Evolutionary conservation across 2,888 invertebrate genomes (phyloP), one percentile per base, ranked within the genome.

Genomic region (Tetrapedia diversipes): DNA sequence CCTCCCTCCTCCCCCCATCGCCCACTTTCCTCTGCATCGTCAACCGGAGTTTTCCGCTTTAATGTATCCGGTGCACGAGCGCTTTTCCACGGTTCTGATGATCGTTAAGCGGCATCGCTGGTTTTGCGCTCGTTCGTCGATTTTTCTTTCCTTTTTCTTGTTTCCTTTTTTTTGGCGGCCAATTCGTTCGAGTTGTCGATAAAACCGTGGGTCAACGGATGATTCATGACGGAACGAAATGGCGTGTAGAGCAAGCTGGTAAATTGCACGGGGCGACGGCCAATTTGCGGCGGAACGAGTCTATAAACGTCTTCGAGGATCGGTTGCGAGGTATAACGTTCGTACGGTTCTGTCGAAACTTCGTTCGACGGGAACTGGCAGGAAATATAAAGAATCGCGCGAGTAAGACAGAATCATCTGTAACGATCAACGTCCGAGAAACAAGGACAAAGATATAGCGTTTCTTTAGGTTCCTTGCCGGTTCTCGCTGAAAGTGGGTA

Each of bases 41-140:
- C 59, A 39, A 32, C 49, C n/a, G 3, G 37, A 69, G 64, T 69
- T 45, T 64, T 27, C 61, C 57, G 49, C 53, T 63, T 68, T 39
- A 24, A 11, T 39, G 57, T 59, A 64, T 49, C 57, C 60, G 22
- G 32, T n/a, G 24, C 43, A 29, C 47, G 34, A 49, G 34, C 32
- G 54, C 37, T 57, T 47, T 37, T 34, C 41, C 45, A 39, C 29
- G 2, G 75, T 22, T 41, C 60, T 47, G 59, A 75, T 54, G 59
- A 65, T 65, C 74, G 75, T 57, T 65, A 74, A 57, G 43, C 29
- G 41, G 43, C 47, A 19, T 57, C 51, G 51, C 19, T n/a, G n/a
- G 64, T 45, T 64, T 51, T 37, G 41, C 41, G 37, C 51, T 43
- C 1, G 16, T 4, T 6, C 61, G 27, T 37, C 16, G 57, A 37